Percentiles rank a stretch among this genome's conserved stretches.
These are phyloP conservation scores for Sphaerophoria taeniata DNA, from an alignment of 2,888 invertebrate species.

Conservation along the genomic window DNA sequence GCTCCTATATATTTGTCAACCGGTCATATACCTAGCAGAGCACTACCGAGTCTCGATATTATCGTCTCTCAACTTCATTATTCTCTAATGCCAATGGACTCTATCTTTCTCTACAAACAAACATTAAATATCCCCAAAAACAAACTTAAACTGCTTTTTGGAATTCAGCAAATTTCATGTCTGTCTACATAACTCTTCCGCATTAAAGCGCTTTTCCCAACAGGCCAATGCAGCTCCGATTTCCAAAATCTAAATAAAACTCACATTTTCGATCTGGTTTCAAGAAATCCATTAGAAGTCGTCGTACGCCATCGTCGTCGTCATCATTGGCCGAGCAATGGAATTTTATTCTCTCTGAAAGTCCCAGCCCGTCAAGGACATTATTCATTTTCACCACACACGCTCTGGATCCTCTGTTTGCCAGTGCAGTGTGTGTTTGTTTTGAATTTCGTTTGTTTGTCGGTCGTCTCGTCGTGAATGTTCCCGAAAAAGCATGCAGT, in stretches of 20 bases:
- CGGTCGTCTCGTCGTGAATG: not conserved
- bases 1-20: too few species aligned
- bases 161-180: not conserved
- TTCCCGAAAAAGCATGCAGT: too few species aligned
- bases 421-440: not conserved
- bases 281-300: slow-evolving; percentile 13
- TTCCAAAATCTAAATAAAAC: slow-evolving; percentile 16
- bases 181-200: not conserved
- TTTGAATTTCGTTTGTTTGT: not conserved
- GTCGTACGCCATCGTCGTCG: not conserved
- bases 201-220: not conserved
- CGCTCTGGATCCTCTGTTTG: not conserved
- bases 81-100: too few species aligned
- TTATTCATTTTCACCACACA: slow-evolving; percentile 34
- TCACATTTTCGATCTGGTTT: slow-evolving; percentile 5
- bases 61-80: too few species aligned
- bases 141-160: not conserved
- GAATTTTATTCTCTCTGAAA: slow-evolving; percentile 13
- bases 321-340: not conserved
- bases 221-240: not conserved
- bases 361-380: not conserved
- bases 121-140: too few species aligned
- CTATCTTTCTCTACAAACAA: too few species aligned
- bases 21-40: too few species aligned
- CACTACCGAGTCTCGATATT: too few species aligned